Base-by-base conservation (phyloP, 2,797 vertebrate species). In the Myotis vivesi region DNA sequence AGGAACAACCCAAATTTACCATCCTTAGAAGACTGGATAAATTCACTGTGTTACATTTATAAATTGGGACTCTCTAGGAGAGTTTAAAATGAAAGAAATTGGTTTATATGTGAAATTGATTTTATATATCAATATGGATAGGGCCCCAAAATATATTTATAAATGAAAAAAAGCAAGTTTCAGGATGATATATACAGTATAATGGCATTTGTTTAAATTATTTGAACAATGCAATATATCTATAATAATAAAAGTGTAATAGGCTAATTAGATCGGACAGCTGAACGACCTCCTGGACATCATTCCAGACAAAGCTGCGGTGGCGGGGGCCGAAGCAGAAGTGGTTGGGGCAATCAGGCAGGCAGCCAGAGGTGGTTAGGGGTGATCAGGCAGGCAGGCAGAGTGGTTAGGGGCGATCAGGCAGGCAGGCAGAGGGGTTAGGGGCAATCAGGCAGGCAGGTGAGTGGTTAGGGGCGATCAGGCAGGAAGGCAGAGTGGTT, bases 121-220 rank as follows among this genome's bases (percentile, higher is more conserved):
- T 81, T 72, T 76, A 92, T 76, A 33, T 46, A 71, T 71, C n/a
- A 94, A 80, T 8, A 82, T 22, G n/a, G 44, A 79, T 44, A 83
- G 20, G 64, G 28, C n/a, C 6, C 44, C 8, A 85, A 76, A 66
- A 38, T n/a, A 64, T 38, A 80, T 28, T 62, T 81, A 91, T 44
- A 90, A 41, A 2, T 75, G 6, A 30, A 64, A 85, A 85, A 85
- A 87, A 94, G 5, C 5, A 92, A 66, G 59, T 28, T 88, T 73
- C 16, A 79, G 55, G 92, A 30, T 53, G 12, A 76, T 51, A 30
- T 71, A 44, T 68, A 85, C 2, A 51, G 36, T 11, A 53, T 41
- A 68, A 85, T 79, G 38, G 8, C 23, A 81, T 73, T 86, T 92
- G 53, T 46, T 87, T 36, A 83, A 66, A 38, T 62, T 89, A n/a